phyloP scores from a whole-genome alignment of 2,113 vertebrate species.

The Phyllostomus discolor region DNA sequence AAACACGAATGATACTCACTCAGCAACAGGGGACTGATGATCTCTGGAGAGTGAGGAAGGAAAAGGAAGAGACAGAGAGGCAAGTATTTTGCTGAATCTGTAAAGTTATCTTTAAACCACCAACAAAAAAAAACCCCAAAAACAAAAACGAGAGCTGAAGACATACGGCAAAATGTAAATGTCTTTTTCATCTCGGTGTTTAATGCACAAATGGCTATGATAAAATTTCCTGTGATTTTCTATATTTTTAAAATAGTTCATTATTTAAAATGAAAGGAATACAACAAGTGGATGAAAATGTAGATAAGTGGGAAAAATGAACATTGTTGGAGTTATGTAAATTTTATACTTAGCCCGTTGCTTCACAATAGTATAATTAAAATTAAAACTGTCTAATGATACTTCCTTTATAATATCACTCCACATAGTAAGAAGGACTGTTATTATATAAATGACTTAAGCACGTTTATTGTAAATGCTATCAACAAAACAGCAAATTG shows the following conservation, averaged over 20 bases:
- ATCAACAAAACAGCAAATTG: background rate
- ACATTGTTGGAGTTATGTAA: background rate
- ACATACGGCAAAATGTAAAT: background rate
- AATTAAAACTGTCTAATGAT: slow-evolving; percentile 9
- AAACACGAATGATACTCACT: background rate
- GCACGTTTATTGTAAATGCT: background rate
- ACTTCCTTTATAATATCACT: background rate
- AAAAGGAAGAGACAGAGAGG: background rate
- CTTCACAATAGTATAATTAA: slow-evolving; percentile 27
- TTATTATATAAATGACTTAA: background rate
- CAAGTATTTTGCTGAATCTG: background rate
- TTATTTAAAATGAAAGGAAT: slow-evolving; percentile 9
- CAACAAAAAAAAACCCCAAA: background rate
- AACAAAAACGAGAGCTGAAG: background rate
- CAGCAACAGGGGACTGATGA: background rate
- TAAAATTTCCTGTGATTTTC: slow-evolving; percentile 22
- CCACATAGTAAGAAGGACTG: background rate
- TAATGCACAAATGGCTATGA: background rate
- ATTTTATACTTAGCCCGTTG: background rate
- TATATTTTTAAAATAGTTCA: background rate
- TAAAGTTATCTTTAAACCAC: background rate
- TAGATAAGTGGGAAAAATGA: background rate
- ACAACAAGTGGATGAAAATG: background rate
- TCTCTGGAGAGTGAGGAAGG: background rate
- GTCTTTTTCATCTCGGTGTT: background rate